Conservation (phyloP, 2,797 vertebrate species). For the Lagodon rhomboides region DNA sequence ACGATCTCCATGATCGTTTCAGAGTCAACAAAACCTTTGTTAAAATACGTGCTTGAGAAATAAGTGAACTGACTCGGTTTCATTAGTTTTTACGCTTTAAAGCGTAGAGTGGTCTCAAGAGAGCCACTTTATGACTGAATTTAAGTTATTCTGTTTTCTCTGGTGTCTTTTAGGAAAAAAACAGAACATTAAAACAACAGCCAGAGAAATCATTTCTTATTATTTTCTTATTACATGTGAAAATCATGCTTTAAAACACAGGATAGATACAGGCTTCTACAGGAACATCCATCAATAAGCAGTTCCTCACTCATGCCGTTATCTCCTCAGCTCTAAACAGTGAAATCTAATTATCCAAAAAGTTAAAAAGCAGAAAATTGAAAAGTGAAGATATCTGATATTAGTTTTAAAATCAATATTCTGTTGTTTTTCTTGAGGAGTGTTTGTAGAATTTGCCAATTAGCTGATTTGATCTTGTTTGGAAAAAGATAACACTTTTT, state of each 20-base stretch:
- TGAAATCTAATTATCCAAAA: neutral
- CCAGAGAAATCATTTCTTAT: neutral
- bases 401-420: neutral
- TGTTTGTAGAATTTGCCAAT: neutral
- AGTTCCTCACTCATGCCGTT: neutral
- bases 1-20: neutral
- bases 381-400: neutral
- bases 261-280: neutral
- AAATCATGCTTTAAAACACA: neutral
- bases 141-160: neutral
- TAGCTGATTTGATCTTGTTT: neutral
- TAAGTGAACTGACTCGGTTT: neutral
- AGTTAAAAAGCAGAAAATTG: neutral
- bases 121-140: neutral
- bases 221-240: neutral
- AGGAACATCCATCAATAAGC: neutral
- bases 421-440: neutral
- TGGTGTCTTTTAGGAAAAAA: neutral
- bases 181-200: neutral
- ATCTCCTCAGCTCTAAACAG: neutral
- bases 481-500: no score
- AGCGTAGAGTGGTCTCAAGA: neutral
- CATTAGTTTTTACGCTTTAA: neutral
- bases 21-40: neutral
- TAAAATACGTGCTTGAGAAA: neutral